Evolutionary conservation across 2,888 invertebrate genomes (phyloP).

Genomic region (Drosophila putrida): DNA sequence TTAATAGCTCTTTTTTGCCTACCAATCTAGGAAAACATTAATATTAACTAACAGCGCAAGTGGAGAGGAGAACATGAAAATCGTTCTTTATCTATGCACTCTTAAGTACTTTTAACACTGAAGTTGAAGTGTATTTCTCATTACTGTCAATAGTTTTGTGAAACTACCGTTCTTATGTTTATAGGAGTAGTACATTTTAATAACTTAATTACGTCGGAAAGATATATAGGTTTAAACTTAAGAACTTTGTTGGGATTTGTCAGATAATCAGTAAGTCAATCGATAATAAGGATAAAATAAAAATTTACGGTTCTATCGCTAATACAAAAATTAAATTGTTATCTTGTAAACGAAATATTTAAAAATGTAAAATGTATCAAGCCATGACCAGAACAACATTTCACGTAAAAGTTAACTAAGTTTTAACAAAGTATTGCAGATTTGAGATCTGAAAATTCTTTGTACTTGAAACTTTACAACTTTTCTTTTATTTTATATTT

Average conservation of each 20-base stretch:
- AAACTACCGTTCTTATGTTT: no score
- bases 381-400: no score
- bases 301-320: neutral
- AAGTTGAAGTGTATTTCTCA: neutral
- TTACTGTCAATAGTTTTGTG: neutral
- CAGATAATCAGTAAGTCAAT: neutral
- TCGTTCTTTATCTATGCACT: neutral
- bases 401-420: no score
- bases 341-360: no score
- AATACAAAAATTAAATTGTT: no score
- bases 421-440: no score
- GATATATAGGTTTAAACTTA: neutral
- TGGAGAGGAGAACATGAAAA: neutral
- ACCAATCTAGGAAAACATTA: neutral
- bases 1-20: slow-evolving; percentile 8
- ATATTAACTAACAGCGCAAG: neutral
- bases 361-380: no score
- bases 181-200: neutral
- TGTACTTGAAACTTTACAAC: no score
- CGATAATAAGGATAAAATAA: neutral
- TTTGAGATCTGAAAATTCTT: no score
- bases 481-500: no score
- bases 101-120: neutral
- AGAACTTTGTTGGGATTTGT: neutral
- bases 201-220: neutral